phyloP scores from a whole-genome alignment of 1,140 invertebrate species.

The Holotrichia oblita region DNA sequence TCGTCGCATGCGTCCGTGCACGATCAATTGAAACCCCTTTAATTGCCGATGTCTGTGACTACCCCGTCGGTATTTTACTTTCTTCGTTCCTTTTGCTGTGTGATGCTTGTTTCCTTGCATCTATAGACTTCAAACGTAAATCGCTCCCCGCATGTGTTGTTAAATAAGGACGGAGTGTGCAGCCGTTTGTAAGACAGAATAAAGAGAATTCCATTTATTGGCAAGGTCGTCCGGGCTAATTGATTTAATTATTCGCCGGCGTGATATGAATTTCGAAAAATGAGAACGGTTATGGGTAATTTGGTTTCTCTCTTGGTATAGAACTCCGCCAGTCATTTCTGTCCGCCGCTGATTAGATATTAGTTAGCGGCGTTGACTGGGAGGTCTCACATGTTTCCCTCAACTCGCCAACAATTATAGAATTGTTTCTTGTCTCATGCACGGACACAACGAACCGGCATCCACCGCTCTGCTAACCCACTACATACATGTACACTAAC shows the following conservation, averaged over 20 bases:
- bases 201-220: slow-evolving; percentile 36
- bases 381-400: slow-evolving; percentile 34
- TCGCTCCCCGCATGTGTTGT: background rate
- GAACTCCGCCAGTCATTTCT: slow-evolving; percentile 34
- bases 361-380: slow-evolving; percentile 34
- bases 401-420: slow-evolving; percentile 31
- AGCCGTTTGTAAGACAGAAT: background rate
- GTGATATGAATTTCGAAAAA: slow-evolving; percentile 37
- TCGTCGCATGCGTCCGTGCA: background rate
- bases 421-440: slow-evolving; percentile 35
- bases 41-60: slow-evolving; percentile 16
- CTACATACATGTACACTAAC: background rate
- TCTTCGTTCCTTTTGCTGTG: background rate
- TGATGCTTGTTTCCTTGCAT: slow-evolving; percentile 5
- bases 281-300: slow-evolving; percentile 31
- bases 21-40: slow-evolving; percentile 1
- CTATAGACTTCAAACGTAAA: background rate
- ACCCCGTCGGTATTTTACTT: slow-evolving; percentile 1
- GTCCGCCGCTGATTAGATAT: slow-evolving; percentile 34
- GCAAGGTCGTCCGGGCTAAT: slow-evolving; percentile 33
- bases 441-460: background rate
- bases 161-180: background rate
- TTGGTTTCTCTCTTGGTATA: slow-evolving; percentile 21
- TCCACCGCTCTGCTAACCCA: slow-evolving; percentile 19
- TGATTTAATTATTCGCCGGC: slow-evolving; percentile 35